Evolutionary conservation across 1,140 invertebrate species (phyloP).

Genomic region (Oryctes rhinoceros): DNA sequence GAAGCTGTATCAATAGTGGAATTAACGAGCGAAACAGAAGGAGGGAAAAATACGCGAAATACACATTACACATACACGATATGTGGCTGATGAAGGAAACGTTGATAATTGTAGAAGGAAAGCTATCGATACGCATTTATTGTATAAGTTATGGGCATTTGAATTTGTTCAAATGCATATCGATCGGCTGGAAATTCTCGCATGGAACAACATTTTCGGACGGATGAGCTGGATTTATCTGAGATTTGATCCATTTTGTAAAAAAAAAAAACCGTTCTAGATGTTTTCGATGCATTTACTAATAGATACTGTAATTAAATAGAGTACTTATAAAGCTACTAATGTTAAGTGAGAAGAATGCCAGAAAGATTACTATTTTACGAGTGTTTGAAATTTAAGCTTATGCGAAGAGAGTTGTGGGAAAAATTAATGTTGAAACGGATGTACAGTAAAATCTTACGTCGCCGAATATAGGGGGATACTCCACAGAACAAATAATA

Average conservation of each 20-base stretch:
- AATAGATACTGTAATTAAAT: background rate
- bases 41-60: background rate
- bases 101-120: background rate
- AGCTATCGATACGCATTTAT: background rate
- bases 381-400: too few species aligned
- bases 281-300: slow-evolving; percentile 19
- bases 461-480: too few species aligned
- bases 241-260: background rate
- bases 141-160: background rate
- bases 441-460: too few species aligned
- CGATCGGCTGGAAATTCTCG: background rate
- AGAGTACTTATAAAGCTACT: too few species aligned
- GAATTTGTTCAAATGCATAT: background rate
- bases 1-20: background rate
- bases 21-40: background rate
- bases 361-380: too few species aligned
- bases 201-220: background rate
- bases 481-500: too few species aligned
- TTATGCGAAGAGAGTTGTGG: too few species aligned
- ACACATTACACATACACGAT: background rate
- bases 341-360: too few species aligned
- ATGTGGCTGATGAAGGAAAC: background rate
- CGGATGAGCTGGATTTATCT: background rate
- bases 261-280: background rate
- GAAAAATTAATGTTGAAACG: too few species aligned